Evolutionary conservation across 2,113 vertebrate species (phyloP).

Genomic region (Phylloscopus trochilus): DNA sequence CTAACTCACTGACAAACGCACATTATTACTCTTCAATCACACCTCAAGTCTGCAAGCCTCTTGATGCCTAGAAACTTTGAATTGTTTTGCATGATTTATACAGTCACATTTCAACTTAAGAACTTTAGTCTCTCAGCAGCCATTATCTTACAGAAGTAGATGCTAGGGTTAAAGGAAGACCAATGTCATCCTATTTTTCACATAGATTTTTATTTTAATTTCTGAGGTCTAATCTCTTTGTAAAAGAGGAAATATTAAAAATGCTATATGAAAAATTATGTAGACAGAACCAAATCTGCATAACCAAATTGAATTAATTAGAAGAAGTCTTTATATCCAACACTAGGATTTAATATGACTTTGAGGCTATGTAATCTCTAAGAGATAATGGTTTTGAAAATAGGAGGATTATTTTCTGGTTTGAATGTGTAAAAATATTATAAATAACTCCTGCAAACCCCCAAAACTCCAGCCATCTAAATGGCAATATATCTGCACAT

Average conservation of each 20-base stretch:
- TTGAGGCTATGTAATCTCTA: conserved; percentile 63
- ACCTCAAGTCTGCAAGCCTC: conserved; percentile 40
- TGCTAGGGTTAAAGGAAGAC: neutral
- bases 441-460: conserved; percentile 36
- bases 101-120: conserved; percentile 36
- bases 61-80: conserved; percentile 46
- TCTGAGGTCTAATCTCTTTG: conserved; percentile 26
- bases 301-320: conserved; percentile 74
- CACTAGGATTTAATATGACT: conserved; percentile 55
- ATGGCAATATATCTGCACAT: conserved; percentile 26
- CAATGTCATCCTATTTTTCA: neutral
- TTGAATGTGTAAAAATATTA: conserved; percentile 58
- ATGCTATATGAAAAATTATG: conserved; percentile 3
- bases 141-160: conserved; percentile 17
- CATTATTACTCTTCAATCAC: conserved; percentile 62
- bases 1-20: conserved; percentile 41
- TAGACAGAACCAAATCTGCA: conserved; percentile 63
- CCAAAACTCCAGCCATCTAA: conserved; percentile 43
- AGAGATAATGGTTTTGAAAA: conserved; percentile 67
- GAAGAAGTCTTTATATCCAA: conserved; percentile 49
- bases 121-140: conserved; percentile 18
- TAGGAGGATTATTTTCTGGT: conserved; percentile 54
- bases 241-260: conserved; percentile 1
- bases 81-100: conserved; percentile 55
- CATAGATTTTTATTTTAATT: conserved; percentile 6